Evolutionary conservation across 2,888 invertebrate genomes (phyloP).

Genomic region (Diarsia mendica): DNA sequence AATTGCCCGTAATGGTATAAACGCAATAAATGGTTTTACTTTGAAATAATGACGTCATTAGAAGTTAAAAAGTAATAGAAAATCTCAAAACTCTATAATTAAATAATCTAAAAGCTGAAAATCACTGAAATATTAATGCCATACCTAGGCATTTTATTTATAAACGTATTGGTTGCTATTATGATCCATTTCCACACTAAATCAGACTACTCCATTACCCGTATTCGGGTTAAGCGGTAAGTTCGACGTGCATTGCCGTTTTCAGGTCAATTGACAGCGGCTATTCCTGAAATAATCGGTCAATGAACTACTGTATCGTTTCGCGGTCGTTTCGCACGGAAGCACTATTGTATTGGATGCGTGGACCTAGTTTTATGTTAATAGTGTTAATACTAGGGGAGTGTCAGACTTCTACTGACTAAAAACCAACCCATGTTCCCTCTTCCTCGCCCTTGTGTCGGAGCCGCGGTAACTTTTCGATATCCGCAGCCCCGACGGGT

Average conservation of each 20-base stretch:
- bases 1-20: too few relatives aligned
- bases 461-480: too few relatives aligned
- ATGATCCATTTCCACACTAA: neutral
- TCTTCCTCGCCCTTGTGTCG: too few relatives aligned
- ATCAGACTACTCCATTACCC: slow-evolving; percentile 13
- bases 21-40: too few relatives aligned
- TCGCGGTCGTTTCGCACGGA: slow-evolving; percentile 32
- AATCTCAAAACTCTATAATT: neutral
- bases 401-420: too few relatives aligned
- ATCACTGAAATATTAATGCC: neutral
- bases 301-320: slow-evolving; percentile 64
- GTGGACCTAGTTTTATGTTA: slow-evolving; percentile 23
- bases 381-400: neutral
- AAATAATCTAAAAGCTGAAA: neutral
- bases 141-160: neutral
- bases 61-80: neutral
- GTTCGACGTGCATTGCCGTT: slow-evolving; percentile 59
- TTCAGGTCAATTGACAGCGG: slow-evolving; percentile 65
- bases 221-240: slow-evolving; percentile 51
- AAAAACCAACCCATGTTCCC: too few relatives aligned
- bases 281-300: slow-evolving; percentile 62
- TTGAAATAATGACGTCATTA: neutral
- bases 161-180: neutral
- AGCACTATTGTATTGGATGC: slow-evolving; percentile 34
- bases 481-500: too few relatives aligned